Evolutionary conservation across 1,140 invertebrate species (phyloP).

Genomic region (Orussus abietinus): DNA sequence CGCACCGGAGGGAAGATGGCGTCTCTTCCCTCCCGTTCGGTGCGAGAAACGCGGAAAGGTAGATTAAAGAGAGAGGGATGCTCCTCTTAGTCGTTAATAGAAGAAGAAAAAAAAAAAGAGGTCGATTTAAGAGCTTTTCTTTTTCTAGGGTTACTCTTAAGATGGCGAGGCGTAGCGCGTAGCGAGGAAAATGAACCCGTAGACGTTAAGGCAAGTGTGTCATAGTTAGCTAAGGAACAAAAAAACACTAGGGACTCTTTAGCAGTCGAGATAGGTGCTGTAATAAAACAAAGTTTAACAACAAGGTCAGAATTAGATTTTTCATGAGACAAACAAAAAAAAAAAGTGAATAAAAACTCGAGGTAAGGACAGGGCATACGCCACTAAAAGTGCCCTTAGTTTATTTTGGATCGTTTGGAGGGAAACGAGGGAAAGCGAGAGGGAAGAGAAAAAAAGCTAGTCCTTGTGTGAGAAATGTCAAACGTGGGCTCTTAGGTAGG

Average conservation of each 20-base stretch:
- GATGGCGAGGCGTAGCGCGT: slow-evolving; percentile 29
- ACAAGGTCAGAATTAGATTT: slow-evolving; percentile 44
- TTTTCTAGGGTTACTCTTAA: slow-evolving; percentile 27
- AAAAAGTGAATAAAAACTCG: slow-evolving; percentile 29
- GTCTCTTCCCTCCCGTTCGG: no score
- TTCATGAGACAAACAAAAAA: no score
- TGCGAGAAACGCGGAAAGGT: not conserved
- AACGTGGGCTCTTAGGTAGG: slow-evolving; percentile 36
- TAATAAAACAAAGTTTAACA: slow-evolving; percentile 36
- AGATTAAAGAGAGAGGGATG: slow-evolving; percentile 1
- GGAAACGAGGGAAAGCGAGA: slow-evolving; percentile 14
- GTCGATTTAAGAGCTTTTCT: slow-evolving; percentile 2
- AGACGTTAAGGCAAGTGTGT: slow-evolving; percentile 39
- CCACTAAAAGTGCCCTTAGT: slow-evolving; percentile 52
- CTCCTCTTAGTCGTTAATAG: not conserved
- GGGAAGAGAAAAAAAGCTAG: slow-evolving; percentile 36
- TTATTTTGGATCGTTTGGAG: slow-evolving; percentile 48
- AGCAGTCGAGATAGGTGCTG: slow-evolving; percentile 45
- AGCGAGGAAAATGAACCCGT: slow-evolving; percentile 20
- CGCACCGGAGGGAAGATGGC: no score
- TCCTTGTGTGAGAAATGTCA: slow-evolving; percentile 41
- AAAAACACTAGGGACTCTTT: slow-evolving; percentile 37
- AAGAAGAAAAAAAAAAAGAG: slow-evolving; percentile 7
- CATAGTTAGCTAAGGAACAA: slow-evolving; percentile 39
- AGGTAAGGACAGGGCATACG: slow-evolving; percentile 45